Conservation (phyloP, 1,140 invertebrate genomes). For the Neodiprion lecontei region DNA sequence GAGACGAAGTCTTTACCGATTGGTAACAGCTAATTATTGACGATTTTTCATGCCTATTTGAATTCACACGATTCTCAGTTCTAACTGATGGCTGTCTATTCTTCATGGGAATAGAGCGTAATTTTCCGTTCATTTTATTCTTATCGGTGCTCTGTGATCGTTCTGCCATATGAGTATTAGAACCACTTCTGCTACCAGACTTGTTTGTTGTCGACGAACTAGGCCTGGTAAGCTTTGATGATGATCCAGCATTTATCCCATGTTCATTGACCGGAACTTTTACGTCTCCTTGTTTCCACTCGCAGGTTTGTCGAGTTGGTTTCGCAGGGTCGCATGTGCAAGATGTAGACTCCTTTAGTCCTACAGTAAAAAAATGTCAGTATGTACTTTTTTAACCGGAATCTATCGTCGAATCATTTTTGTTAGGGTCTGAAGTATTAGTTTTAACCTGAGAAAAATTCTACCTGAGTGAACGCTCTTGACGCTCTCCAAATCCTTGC, state of each 20-base stretch:
- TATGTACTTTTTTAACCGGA: too few relatives aligned
- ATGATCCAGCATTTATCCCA: neutral
- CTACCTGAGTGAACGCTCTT: constrained; percentile 42
- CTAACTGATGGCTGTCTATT: neutral
- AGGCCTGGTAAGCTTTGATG: too few relatives aligned
- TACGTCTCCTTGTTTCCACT: constrained; percentile 14
- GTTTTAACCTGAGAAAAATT: too few relatives aligned
- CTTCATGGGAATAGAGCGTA: neutral
- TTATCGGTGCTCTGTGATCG: neutral
- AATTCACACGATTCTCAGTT: neutral
- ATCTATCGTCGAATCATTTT: too few relatives aligned
- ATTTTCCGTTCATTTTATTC: neutral
- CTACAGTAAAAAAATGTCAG: constrained; percentile 18
- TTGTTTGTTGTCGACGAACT: neutral
- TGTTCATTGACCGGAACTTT: constrained; percentile 18
- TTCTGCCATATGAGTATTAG: neutral
- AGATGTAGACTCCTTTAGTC: constrained; percentile 9
- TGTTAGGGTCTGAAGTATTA: too few relatives aligned
- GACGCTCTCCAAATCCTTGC: constrained; percentile 30
- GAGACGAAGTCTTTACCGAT: neutral
- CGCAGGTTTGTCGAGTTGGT: constrained; percentile 25
- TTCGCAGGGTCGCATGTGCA: constrained; percentile 33
- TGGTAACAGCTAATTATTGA: too few relatives aligned
- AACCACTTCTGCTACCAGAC: neutral
- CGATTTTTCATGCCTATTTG: neutral